A percentile compares a stretch with the other conserved stretches of the same genome.
These are phyloP conservation scores for Dromas ardeola DNA, from an alignment of 2,113 vertebrate species.

Conservation along the genomic window DNA sequence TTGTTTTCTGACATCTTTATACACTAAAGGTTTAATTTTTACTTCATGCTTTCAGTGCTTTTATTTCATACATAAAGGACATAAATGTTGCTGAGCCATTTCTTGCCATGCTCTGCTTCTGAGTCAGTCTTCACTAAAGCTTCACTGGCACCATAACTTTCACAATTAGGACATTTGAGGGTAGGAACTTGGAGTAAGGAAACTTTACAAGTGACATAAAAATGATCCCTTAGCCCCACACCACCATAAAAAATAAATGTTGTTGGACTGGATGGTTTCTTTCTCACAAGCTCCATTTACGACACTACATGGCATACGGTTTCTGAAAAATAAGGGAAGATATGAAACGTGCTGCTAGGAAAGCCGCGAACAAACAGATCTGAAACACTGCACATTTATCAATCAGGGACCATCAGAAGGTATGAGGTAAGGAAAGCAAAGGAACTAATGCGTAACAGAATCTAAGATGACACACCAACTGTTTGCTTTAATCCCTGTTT, in stretches of 20 bases:
- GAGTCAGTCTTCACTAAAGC: neutral
- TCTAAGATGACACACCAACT: neutral
- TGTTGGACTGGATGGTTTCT: neutral
- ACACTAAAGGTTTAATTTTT: neutral
- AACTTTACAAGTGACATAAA: neutral
- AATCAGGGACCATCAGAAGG: neutral
- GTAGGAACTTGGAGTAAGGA: neutral
- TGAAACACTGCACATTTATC: neutral
- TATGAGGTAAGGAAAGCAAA: neutral
- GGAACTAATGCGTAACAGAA: neutral
- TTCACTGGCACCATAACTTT: neutral
- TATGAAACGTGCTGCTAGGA: neutral
- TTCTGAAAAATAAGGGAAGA: neutral
- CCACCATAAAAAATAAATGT: neutral
- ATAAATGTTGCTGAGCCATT: neutral
- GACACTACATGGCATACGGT: neutral
- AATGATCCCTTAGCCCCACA: neutral
- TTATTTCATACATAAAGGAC: neutral
- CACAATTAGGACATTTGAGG: neutral
- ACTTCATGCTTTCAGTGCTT: neutral
- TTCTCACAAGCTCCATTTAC: neutral
- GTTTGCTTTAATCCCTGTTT: neutral
- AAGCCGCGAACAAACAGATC: neutral
- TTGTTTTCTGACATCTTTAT: neutral
- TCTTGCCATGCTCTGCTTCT: neutral